Conservation (phyloP, 2,113 vertebrate genomes). For the Rhinoderma darwinii region DNA sequence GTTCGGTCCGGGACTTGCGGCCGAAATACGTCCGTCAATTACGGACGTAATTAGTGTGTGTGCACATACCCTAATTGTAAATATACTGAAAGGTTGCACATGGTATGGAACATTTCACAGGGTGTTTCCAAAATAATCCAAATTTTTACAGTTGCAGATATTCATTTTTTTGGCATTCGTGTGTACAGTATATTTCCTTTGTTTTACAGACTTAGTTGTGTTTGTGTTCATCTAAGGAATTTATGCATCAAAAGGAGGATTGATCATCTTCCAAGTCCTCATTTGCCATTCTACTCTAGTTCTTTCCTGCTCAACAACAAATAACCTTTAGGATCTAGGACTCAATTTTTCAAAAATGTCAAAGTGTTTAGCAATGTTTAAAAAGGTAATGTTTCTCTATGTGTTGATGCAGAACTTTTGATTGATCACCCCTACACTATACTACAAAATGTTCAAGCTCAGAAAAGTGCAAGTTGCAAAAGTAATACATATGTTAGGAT, state of each 20-base stretch:
- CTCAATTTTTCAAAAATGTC: slow-evolving; percentile 57
- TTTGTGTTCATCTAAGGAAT: slow-evolving; percentile 27
- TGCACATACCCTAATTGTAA: too few species aligned
- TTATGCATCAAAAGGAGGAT: slow-evolving; percentile 24
- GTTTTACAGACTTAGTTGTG: slow-evolving; percentile 25
- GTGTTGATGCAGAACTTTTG: slow-evolving; percentile 51
- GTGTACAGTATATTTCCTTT: neutral
- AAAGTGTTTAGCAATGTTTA: slow-evolving; percentile 52
- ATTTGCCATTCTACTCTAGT: slow-evolving; percentile 43
- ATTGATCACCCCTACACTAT: slow-evolving; percentile 33
- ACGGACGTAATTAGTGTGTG: too few species aligned
- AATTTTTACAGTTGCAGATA: neutral
- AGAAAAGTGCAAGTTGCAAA: neutral
- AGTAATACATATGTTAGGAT: slow-evolving; percentile 10
- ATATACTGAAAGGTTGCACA: neutral
- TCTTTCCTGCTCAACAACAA: slow-evolving; percentile 38
- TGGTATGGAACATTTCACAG: neutral
- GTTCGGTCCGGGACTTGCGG: too few species aligned
- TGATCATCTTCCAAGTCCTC: slow-evolving; percentile 31
- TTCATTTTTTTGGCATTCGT: neutral
- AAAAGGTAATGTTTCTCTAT: slow-evolving; percentile 54
- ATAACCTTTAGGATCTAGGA: slow-evolving; percentile 57
- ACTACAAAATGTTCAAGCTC: neutral
- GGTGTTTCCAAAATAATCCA: too few species aligned
- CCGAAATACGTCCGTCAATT: too few species aligned